Percentiles rank a stretch among this genome's conserved stretches.
Evolutionary conservation across 2,888 invertebrate species (phyloP).

Genomic region (Pachymerium ferrugineum): DNA sequence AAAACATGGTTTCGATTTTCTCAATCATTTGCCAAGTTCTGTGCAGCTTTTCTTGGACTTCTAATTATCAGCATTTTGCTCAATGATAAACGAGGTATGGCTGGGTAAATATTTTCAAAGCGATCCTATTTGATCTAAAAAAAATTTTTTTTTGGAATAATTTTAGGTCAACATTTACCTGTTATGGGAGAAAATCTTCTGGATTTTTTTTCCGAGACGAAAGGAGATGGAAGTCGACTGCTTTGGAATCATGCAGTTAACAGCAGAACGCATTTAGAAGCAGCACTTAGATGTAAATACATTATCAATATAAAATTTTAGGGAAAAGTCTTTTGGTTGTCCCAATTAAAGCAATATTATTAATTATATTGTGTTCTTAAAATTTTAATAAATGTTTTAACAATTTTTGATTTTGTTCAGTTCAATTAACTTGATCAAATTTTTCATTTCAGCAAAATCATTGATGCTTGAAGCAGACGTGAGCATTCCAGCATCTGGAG

Average conservation of each 20-base stretch:
- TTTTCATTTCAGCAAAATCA: constrained; percentile 52
- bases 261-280: constrained; percentile 58
- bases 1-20: constrained; percentile 25
- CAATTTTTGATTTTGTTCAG: too few relatives aligned
- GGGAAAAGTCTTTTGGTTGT: too few relatives aligned
- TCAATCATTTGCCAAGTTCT: constrained; percentile 20
- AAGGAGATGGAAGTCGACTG: constrained; percentile 63
- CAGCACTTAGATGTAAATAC: constrained; percentile 53
- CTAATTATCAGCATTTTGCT: constrained; percentile 30
- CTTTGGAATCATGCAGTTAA: constrained; percentile 86
- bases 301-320: background rate
- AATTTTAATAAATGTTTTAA: constrained; percentile 30
- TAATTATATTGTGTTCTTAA: constrained; percentile 29
- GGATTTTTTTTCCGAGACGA: constrained; percentile 51
- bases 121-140: background rate
- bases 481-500: constrained; percentile 43
- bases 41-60: constrained; percentile 28
- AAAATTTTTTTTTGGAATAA: background rate
- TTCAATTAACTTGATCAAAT: background rate
- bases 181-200: constrained; percentile 32
- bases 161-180: constrained; percentile 30
- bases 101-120: background rate
- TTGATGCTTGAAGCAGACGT: constrained; percentile 86
- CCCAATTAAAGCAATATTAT: background rate
- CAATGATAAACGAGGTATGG: constrained; percentile 31